Evolutionary conservation across 2,797 vertebrate genomes (phyloP), one percentile per base, ranked within the genome.

Genomic region (Aplochiton taeniatus): DNA sequence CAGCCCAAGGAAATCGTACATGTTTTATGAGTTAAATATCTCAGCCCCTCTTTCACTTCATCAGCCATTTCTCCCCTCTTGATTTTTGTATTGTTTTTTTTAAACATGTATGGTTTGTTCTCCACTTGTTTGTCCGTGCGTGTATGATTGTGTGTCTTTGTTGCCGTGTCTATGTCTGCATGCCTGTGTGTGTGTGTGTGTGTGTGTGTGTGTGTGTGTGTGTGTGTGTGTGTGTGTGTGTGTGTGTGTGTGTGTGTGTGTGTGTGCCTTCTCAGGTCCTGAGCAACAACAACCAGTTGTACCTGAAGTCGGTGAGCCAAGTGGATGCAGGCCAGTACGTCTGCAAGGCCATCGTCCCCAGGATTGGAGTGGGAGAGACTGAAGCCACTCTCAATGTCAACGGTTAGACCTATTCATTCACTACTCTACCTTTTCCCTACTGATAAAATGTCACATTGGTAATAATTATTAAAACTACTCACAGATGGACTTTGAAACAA

Each of bases 271-370:
- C 0, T 67, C 90, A 98, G 97, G 96, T 98, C 5, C 90, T 98
- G 57, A 98, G 96, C 88, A 98, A 98, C 90, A 96, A 95, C 84
- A 96, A 98, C 89, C 95, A 97, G 90, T 89, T 98, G 62, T 91
- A 94, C 69, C 75, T 98, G 76, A 98, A 98, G 89, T 91, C 95
- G 0, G 96, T 98, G 61, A 95, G 92, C 0, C 96, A 98, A 75
- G 88, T 89, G 0, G 97, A 98, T 0, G 95, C 95, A 0, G 96
- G 97, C 42, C 95, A 94, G 72, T 98, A 98, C 5, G 88, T 97
- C 71, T 98, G 97, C 89, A 96, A 98, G 72, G 96, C 97, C 90
- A 98, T 98, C 11, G 96, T 98, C 0, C 96, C 97, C 0, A 85
- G 96, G 8, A 98, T 98, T 0, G 97, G 97, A 0, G 97, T 98